Evolutionary conservation across 2,113 vertebrate genomes (phyloP), one percentile per base, ranked within the genome.

Genomic region (Clarias magur): DNA sequence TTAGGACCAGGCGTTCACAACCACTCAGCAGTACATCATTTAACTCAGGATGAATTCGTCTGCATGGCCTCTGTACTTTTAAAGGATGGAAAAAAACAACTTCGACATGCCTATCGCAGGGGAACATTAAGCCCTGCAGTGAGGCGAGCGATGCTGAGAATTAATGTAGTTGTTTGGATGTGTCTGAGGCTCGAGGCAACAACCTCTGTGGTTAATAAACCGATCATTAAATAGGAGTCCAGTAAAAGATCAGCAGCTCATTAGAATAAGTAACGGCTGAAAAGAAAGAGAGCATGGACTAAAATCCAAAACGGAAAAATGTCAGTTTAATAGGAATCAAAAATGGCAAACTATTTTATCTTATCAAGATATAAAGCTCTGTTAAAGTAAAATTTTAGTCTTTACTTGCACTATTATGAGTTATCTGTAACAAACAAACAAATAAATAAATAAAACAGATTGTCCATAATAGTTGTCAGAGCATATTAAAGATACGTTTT

Each of bases 31-130:
- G 89, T 88, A 30, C 75, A 57, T 87, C 70, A 86, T 93, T 94
- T 91, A 80, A 83, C 87, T 82, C 75, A 27, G 82, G 90, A 92
- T 81, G 78, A 93, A 95, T 95, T 94, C 93, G 1, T 89, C 89
- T 87, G 81, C 95, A 95, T 94, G 93, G 87, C 88, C 90, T 85
- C 42, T 86, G 85, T 80, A 88, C 82, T 91, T 25, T 56, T 65
- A 76, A 73, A 84, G 65, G 80, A 89, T 88, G 90, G 94, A 93
- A 94, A 95, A 95, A 94, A 82, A n/a, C 60, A 84, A 92, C 87
- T 87, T 73, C 54, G 87, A 87, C 89, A 80, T 91, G 91, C 60
- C 88, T 13, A 19, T 48, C 42, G 84, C 78, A 63, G 53, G 62
- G 0, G 23, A 88, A 92, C 87, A 79, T 93, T 93, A 92, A 88